These are phyloP conservation scores for Protophormia terraenovae DNA, from an alignment of 2,888 invertebrate genomes.

Conservation along the genomic window DNA sequence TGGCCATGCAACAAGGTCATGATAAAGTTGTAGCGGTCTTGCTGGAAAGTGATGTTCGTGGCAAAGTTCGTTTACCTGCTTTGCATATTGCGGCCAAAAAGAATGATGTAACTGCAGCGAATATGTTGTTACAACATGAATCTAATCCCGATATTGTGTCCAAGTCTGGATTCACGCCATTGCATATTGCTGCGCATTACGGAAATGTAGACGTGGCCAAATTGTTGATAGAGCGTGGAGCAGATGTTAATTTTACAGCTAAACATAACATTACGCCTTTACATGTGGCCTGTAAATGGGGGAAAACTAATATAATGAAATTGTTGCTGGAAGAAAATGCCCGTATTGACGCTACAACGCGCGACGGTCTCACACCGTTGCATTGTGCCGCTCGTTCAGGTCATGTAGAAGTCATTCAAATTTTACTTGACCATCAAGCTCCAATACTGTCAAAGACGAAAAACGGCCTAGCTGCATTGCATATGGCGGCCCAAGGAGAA, in stretches of 20 bases:
- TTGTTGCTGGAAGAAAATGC: slow-evolving; percentile 94
- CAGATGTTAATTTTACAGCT: slow-evolving; percentile 97
- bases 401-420: slow-evolving; percentile 95
- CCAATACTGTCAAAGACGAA: slow-evolving; percentile 98
- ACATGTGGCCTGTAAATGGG: slow-evolving; percentile 99
- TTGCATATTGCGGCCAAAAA: slow-evolving; percentile 99
- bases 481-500: slow-evolving; percentile 99
- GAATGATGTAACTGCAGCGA: slow-evolving; percentile 98
- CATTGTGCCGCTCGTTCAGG: slow-evolving; percentile 99
- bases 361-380: slow-evolving; percentile 96
- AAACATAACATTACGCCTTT: slow-evolving; percentile 99
- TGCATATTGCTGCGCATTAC: slow-evolving; percentile 99
- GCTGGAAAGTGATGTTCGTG: slow-evolving; percentile 97
- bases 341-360: slow-evolving; percentile 94
- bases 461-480: slow-evolving; percentile 97
- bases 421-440: slow-evolving; percentile 93
- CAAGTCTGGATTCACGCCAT: slow-evolving; percentile 98
- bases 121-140: slow-evolving; percentile 93
- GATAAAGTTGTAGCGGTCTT: slow-evolving; percentile 98
- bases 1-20: slow-evolving; percentile 99
- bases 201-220: slow-evolving; percentile 97
- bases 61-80: slow-evolving; percentile 97
- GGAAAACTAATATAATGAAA: slow-evolving; percentile 95
- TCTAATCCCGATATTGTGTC: slow-evolving; percentile 98
- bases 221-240: slow-evolving; percentile 93